Percentiles rank a stretch among this genome's conserved stretches.
These are phyloP conservation scores for Dendrophyllia cribrosa DNA, from an alignment of 64 coral and sea anemone genomes.

Conservation along the genomic window DNA sequence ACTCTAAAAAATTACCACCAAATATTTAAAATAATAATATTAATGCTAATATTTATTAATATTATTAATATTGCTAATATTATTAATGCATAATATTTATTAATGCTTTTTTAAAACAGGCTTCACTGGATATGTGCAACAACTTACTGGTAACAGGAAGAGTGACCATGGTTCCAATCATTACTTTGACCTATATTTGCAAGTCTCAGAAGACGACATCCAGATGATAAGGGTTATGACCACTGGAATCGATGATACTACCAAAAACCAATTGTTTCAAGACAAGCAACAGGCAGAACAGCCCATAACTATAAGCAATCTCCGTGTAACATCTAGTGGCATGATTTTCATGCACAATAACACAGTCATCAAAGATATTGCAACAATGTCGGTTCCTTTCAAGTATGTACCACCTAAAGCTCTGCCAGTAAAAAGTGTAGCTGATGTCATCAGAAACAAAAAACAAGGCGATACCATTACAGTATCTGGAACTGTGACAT, in stretches of 20 bases:
- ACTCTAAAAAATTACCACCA: too few species aligned
- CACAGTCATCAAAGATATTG: constrained; percentile 24
- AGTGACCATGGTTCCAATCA: neutral
- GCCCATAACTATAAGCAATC: constrained; percentile 26
- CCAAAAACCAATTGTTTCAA: constrained; percentile 14
- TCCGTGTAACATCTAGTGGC: constrained; percentile 7
- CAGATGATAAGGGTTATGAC: constrained; percentile 30
- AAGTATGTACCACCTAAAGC: constrained; percentile 47
- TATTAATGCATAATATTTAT: too few species aligned
- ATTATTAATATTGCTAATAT: too few species aligned
- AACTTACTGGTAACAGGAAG: neutral
- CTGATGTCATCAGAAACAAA: constrained; percentile 45
- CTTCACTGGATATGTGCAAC: constrained; percentile 29
- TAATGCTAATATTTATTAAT: too few species aligned
- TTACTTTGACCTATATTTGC: constrained; percentile 30
- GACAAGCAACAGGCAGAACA: constrained; percentile 26
- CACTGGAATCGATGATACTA: neutral
- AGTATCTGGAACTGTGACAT: constrained; percentile 21
- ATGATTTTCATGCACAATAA: constrained; percentile 51
- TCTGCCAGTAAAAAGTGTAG: constrained; percentile 31
- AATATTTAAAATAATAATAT: too few species aligned
- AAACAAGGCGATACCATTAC: constrained; percentile 43
- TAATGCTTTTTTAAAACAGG: constrained; percentile 39
- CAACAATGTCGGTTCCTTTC: too few species aligned
- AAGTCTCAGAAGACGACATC: neutral